Base-by-base conservation (phyloP, 2,888 invertebrate species). In the Atrina japonica region DNA sequence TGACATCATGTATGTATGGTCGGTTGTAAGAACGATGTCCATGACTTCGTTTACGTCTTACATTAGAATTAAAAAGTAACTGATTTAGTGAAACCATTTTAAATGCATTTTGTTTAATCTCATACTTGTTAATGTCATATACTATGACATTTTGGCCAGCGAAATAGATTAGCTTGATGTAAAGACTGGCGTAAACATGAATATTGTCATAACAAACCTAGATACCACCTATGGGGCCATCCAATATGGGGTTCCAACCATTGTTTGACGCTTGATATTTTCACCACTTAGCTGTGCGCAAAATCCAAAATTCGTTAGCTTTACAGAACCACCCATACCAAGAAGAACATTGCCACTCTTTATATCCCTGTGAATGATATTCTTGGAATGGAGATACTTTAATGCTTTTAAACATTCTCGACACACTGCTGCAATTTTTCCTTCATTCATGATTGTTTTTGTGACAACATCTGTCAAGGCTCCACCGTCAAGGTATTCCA, bases 191-290 rank as follows among this genome's bases (percentile, higher is more conserved):
- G 25, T 43, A 43, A 5, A 40, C 58, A 11, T 21, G 21, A 16
- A 6, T 9, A 35, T 30, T 18, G n/a, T 3, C 23, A n/a, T n/a
- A n/a, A 64, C 49, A 16, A 40, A 89, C 89, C 91, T 91, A 49
- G 91, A 88, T 25, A 92, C 91, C 41, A 92, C 91, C 91, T 97
- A 97, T 0, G 98, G 98, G 0, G 98, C 97, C 98, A 98, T 98
- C 98, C 97, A 97, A 87, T 97, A 98, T 0, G 97, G 97, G 0
- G 98, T 98, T 95, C 98, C 97, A 0, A 97, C 97, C 96, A 98
- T 96, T 0, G 98, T 98, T 88, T 96, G 96, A 25, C 90, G 76
- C 89, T 98, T 98, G 58, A 90, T 16, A 86, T 97, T 96, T 82
- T 97, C 97, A 0, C 96, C 96, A 49, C 95, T 94, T 65, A 99